Conservation (phyloP, 2,888 invertebrate species). For the Caenorhabditis sp. region DNA sequence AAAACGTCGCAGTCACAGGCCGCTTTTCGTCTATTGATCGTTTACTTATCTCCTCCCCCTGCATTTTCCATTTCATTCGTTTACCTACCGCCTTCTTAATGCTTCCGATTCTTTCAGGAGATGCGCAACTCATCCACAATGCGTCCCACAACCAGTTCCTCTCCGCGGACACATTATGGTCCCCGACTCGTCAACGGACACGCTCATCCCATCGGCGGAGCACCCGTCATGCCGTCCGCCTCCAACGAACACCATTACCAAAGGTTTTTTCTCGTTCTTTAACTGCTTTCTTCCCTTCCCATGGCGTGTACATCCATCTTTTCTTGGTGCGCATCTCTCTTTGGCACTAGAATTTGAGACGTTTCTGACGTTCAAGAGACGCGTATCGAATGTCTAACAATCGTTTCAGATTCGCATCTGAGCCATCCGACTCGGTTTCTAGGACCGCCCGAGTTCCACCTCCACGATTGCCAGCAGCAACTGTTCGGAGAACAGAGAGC, state of each 20-base stretch:
- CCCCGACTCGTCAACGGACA: slow-evolving; percentile 69
- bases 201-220: slow-evolving; percentile 68
- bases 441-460: slow-evolving; percentile 81
- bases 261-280: slow-evolving; percentile 26
- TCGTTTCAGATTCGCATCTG: slow-evolving; percentile 74
- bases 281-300: neutral
- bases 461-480: slow-evolving; percentile 71
- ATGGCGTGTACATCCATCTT: slow-evolving; percentile 29
- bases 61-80: too few species aligned
- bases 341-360: slow-evolving; percentile 39
- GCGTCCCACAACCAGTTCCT: slow-evolving; percentile 30
- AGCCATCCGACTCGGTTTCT: slow-evolving; percentile 73
- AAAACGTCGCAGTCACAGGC: slow-evolving; percentile 25
- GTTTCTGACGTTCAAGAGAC: slow-evolving; percentile 39
- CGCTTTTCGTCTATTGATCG: slow-evolving; percentile 49
- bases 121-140: slow-evolving; percentile 56
- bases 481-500: slow-evolving; percentile 91
- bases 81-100: slow-evolving; percentile 47
- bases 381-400: slow-evolving; percentile 46
- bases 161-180: slow-evolving; percentile 65
- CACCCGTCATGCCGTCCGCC: slow-evolving; percentile 33
- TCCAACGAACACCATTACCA: slow-evolving; percentile 57
- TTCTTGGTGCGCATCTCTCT: neutral
- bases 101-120: slow-evolving; percentile 48
- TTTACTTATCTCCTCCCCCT: slow-evolving; percentile 49